Conservation (phyloP, 1,140 invertebrate species). For the Zaprionus africanus region DNA sequence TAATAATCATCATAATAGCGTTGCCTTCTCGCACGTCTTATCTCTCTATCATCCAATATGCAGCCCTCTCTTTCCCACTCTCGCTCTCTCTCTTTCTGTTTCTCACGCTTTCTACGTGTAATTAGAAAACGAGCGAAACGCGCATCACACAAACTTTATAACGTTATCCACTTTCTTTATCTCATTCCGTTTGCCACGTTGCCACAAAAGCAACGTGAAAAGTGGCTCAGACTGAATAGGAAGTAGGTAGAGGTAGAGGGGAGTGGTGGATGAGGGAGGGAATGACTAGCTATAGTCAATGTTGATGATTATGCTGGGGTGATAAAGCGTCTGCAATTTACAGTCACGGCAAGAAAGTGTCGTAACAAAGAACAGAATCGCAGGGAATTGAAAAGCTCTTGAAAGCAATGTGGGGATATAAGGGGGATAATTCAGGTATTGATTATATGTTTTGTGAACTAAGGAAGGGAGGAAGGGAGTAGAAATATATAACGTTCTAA, state of each 20-base stretch:
- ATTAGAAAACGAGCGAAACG: slow-evolving; percentile 20
- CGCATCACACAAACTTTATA: slow-evolving; percentile 26
- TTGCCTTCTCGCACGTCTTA: slow-evolving; percentile 2
- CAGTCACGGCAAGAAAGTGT: slow-evolving; percentile 14
- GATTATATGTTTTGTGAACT: too few species aligned
- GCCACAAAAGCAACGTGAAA: slow-evolving; percentile 18
- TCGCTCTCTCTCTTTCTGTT: background rate
- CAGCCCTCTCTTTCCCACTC: background rate
- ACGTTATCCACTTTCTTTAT: slow-evolving; percentile 28
- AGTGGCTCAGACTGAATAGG: background rate
- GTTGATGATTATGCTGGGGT: slow-evolving; percentile 4
- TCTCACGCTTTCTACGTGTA: background rate
- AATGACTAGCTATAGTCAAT: background rate
- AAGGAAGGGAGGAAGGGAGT: too few species aligned
- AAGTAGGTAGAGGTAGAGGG: background rate
- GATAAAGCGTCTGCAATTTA: slow-evolving; percentile 16
- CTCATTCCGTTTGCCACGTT: slow-evolving; percentile 26
- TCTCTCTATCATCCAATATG: slow-evolving; percentile 1
- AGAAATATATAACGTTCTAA: too few species aligned
- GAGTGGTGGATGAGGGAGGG: too few species aligned
- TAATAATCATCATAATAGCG: slow-evolving; percentile 10
- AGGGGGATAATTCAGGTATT: too few species aligned
- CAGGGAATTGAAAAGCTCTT: background rate
- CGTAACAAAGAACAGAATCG: background rate
- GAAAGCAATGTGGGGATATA: background rate